Base-by-base conservation (phyloP, 2,888 invertebrate species). In the Andrena fulva region DNA sequence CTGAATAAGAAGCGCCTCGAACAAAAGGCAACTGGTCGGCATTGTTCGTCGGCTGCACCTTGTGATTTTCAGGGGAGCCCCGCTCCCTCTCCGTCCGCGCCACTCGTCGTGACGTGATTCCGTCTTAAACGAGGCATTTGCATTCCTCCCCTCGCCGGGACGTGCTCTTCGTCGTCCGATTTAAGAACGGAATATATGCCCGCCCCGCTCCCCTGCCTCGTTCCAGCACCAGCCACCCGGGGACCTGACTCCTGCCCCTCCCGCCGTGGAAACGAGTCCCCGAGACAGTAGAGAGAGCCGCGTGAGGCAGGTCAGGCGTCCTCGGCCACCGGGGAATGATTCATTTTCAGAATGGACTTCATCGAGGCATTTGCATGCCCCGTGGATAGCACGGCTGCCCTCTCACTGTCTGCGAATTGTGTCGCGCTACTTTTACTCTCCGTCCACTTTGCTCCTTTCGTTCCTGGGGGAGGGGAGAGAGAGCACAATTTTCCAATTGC, bases 241-340 rank as follows among this genome's bases (percentile, higher is more conserved):
- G 42, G 42, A 42, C 42, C 42, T 42, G 42, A 4, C 60, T 12
- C 6, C 8, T 2, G 24, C 10, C 31, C 68, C 31, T 75, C 69
- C 52, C 63, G 12, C 56, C 59, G 69, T 67, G 50, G 71, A 80
- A 71, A 71, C 81, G 70, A 63, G 71, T 60, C 67, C 33, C 16
- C 16, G 66, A 74, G 80, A 86, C 77, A 60, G 72, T 77, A 72
- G 81, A 84, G 64, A 67, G 80, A 80, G 76, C 82, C 87, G 89
- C 86, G 89, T 89, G 89, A 86, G 89, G 89, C 87, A 89, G 89
- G 89, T 89, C 89, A 89, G 82, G 87, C 87, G 81, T 83, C 83
- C 82, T 86, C 77, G 80, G 76, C 60, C 80, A 85, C 63, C 60
- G 78, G 75, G 78, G 83, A 87, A 87, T 80, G 87, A 88, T 88